Evolutionary conservation across 2,888 invertebrate species (phyloP), one percentile per base, ranked within the genome.

Genomic region (Augiades crinisus): DNA sequence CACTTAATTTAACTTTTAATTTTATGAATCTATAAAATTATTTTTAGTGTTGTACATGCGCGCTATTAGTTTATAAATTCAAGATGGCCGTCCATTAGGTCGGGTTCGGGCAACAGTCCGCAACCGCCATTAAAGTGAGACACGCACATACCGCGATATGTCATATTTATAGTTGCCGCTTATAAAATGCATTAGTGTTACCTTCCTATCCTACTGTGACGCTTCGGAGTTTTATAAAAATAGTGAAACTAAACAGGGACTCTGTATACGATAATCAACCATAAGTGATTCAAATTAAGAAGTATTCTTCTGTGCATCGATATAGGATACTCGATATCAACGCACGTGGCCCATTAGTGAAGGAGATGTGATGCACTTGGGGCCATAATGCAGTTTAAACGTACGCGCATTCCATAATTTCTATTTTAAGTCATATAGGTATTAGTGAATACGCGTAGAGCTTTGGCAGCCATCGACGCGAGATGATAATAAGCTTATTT

Each of bases 101-200:
- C 34, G 21, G 41, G 27, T 50, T 34, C 13, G 19, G 43, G 52
- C 52, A 50, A 53, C 40, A 38, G 52, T 31, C 30, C 51, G 37
- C 44, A 24, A 37, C 21, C 12, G 37, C 38, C 37, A 44, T 45
- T 51, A 45, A 43, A 37, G 3, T 31, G 17, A 51, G 55, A 45
- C 54, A 50, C 46, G 57, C 57, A 62, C 69, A 63, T 70, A 68
- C 61, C 66, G 64, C 69, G 76, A 75, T 77, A 77, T 66, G 70
- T 77, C 76, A 79, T 81, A 75, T 81, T 81, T 79, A 81, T 79
- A 72, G 70, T 64, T 64, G 64, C 64, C 68, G 74, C 75, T 69
- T 75, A 81, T 76, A 77, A 80, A 81, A 81, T 65, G 72, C 82
- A 81, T 81, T 80, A 81, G 74, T 74, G 70, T 73, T 75, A 76